Percentiles rank a stretch among this genome's conserved stretches.
These are phyloP conservation scores for Zaprionus africanus DNA, from an alignment of 1,140 invertebrate species.

Conservation along the genomic window DNA sequence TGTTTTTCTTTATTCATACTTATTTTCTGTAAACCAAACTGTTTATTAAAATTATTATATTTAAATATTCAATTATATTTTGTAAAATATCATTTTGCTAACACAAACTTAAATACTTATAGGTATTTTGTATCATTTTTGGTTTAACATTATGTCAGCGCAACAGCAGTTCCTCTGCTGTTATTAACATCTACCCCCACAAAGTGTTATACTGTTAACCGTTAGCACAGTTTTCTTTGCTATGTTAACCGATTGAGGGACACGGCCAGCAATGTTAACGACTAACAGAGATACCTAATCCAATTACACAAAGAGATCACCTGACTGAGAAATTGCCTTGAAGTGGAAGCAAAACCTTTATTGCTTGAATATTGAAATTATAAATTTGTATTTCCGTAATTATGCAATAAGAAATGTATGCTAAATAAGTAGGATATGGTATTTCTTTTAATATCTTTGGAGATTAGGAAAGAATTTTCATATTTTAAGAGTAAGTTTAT, in stretches of 20 bases:
- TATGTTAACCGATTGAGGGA: slow-evolving; percentile 10
- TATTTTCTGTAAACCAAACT: neutral
- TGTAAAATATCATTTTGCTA: neutral
- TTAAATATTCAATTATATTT: too few relatives aligned
- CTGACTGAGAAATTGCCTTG: neutral
- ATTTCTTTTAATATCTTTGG: too few relatives aligned
- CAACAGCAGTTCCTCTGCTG: slow-evolving; percentile 10
- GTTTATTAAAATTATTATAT: too few relatives aligned
- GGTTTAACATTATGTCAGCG: slow-evolving; percentile 21
- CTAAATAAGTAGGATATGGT: too few relatives aligned
- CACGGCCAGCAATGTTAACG: too few relatives aligned
- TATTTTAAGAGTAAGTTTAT: too few relatives aligned
- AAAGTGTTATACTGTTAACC: slow-evolving; percentile 57
- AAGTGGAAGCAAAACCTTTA: neutral
- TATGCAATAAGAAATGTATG: too few relatives aligned
- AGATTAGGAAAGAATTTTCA: too few relatives aligned
- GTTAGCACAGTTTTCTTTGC: slow-evolving; percentile 60
- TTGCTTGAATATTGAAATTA: too few relatives aligned
- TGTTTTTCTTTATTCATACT: neutral
- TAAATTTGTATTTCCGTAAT: too few relatives aligned
- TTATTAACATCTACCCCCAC: slow-evolving; percentile 11
- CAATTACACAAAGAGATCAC: too few relatives aligned
- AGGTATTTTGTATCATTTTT: neutral
- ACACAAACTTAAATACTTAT: neutral
- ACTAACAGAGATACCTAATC: neutral